Conservation (phyloP, 2,113 vertebrate genomes). For the Amia ocellicauda region DNA sequence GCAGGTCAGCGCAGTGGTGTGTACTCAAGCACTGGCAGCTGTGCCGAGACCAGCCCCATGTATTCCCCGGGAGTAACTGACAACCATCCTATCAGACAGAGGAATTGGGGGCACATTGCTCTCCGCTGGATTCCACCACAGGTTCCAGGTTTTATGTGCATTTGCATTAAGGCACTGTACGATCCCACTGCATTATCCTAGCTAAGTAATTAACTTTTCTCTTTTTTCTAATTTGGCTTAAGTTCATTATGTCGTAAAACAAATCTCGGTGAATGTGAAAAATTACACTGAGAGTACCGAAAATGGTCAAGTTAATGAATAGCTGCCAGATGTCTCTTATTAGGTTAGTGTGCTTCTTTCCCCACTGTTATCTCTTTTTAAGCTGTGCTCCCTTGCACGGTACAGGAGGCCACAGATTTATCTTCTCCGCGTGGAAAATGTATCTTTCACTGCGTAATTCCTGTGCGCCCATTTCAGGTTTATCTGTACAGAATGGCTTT, state of each 20-base stretch:
- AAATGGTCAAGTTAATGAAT: slow-evolving; percentile 73
- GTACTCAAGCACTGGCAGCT: not conserved
- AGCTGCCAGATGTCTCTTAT: slow-evolving; percentile 73
- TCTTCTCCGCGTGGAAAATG: too few relatives aligned
- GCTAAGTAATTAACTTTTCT: slow-evolving; percentile 40
- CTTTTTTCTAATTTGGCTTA: slow-evolving; percentile 51
- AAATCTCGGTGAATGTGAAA: slow-evolving; percentile 57
- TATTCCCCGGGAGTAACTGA: not conserved
- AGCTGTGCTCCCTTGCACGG: slow-evolving; percentile 35
- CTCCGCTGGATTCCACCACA: not conserved
- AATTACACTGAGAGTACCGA: slow-evolving; percentile 68
- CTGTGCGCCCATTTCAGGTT: not conserved
- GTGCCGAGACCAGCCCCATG: not conserved
- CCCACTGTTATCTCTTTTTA: slow-evolving; percentile 45
- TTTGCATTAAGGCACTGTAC: slow-evolving; percentile 15
- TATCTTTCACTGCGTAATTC: not conserved
- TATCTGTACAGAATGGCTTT: slow-evolving; percentile 3
- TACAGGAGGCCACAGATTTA: not conserved
- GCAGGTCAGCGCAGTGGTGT: slow-evolving; percentile 21
- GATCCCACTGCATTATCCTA: slow-evolving; percentile 26
- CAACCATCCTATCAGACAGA: slow-evolving; percentile 5
- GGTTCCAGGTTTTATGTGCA: not conserved
- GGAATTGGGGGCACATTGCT: not conserved
- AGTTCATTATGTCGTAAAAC: slow-evolving; percentile 51
- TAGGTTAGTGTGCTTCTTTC: slow-evolving; percentile 68